A percentile compares a stretch with the other conserved stretches of the same genome.
Conservation (phyloP, 2,113 vertebrate genomes). For the Hippocampus abdominalis region DNA sequence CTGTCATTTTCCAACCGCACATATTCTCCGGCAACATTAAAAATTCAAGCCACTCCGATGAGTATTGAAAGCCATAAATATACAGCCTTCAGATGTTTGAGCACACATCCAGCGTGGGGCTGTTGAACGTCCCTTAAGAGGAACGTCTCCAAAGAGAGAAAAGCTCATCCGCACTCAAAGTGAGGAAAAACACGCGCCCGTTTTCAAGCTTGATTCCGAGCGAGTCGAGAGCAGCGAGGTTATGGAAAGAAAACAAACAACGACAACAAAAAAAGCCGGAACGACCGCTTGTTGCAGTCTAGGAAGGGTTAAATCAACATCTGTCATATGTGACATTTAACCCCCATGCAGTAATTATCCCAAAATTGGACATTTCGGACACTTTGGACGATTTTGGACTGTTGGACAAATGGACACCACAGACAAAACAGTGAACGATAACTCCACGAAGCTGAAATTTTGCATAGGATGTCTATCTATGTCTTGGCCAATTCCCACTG, state of each 20-base stretch:
- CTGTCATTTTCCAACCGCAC: neutral
- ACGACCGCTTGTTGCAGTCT: neutral
- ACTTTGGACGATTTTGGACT: too few species aligned
- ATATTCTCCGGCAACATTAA: neutral
- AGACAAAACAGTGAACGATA: too few species aligned
- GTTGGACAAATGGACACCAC: too few species aligned
- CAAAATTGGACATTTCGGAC: too few species aligned
- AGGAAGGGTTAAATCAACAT: neutral
- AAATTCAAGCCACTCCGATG: conserved; percentile 28
- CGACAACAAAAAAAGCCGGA: neutral
- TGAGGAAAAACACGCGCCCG: conserved; percentile 26
- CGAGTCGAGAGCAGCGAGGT: conserved; percentile 5
- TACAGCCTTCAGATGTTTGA: conserved; percentile 71
- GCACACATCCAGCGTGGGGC: conserved; percentile 47
- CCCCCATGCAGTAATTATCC: too few species aligned
- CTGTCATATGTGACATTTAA: neutral
- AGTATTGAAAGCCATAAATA: conserved; percentile 54
- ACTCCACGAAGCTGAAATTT: too few species aligned
- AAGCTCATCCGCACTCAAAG: conserved; percentile 43
- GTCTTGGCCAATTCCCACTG: too few species aligned
- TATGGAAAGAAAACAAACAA: conserved; percentile 19
- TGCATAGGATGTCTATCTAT: too few species aligned
- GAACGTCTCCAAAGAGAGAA: conserved; percentile 6
- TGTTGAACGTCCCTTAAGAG: conserved; percentile 44
- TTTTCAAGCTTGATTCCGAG: conserved; percentile 20